Conservation (phyloP, 2,888 invertebrate species). For the Xestoiulus laeticollis region DNA sequence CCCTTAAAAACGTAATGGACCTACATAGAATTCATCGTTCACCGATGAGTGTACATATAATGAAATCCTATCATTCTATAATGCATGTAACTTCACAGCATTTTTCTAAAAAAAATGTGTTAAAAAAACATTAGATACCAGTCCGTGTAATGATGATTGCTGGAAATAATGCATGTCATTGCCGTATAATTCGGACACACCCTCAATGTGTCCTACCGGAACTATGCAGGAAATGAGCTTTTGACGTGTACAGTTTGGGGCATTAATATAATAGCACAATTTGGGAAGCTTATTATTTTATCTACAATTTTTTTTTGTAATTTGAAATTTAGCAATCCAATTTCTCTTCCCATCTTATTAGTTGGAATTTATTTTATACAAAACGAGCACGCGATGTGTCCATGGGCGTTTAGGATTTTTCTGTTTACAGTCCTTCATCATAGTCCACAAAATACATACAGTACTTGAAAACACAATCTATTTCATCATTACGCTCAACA, state of each 20-base stretch:
- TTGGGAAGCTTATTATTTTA: not conserved
- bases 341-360: not conserved
- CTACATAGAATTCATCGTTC: too few species aligned
- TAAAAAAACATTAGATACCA: too few species aligned
- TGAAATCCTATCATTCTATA: too few species aligned
- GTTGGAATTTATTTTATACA: not conserved
- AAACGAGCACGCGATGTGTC: not conserved
- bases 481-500: not conserved
- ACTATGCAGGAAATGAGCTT: not conserved
- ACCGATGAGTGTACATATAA: too few species aligned
- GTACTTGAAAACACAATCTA: not conserved
- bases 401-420: not conserved
- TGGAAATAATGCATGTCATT: not conserved
- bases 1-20: too few species aligned
- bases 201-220: not conserved
- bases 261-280: not conserved
- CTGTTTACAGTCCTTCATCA: not conserved
- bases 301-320: not conserved
- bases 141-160: not conserved
- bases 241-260: not conserved
- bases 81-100: too few species aligned
- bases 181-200: conserved; percentile 26
- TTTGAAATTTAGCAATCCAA: not conserved
- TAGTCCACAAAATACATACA: not conserved
- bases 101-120: too few species aligned